A percentile compares a stretch with the other conserved stretches of the same genome.
Conservation (phyloP, 2,113 vertebrate species). For the Vulpes vulpes region DNA sequence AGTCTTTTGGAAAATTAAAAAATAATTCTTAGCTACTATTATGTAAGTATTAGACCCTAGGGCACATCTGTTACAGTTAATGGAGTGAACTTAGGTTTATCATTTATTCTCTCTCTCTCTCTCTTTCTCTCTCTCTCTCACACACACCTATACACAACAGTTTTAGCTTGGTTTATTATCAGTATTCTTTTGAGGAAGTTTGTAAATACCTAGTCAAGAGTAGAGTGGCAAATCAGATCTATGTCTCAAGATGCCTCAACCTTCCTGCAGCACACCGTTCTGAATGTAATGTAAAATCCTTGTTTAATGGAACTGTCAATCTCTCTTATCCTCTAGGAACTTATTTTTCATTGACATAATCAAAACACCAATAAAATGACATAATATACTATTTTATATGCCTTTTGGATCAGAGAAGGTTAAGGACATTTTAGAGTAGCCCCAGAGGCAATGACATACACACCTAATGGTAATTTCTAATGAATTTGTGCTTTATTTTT, state of each 20-base stretch:
- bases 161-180: neutral
- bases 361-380: neutral
- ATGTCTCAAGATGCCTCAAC: neutral
- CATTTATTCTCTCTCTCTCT: neutral
- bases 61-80: neutral
- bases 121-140: too few species aligned
- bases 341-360: neutral
- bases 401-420: neutral
- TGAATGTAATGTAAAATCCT: conserved; percentile 24
- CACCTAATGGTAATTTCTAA: neutral
- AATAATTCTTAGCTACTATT: conserved; percentile 34
- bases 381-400: neutral
- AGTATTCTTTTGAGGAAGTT: conserved; percentile 65
- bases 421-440: neutral
- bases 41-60: neutral
- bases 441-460: neutral
- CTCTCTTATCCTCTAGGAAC: neutral
- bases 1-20: conserved; percentile 54
- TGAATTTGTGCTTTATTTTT: neutral
- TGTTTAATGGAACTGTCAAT: neutral
- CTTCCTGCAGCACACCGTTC: neutral
- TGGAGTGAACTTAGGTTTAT: neutral
- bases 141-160: neutral
- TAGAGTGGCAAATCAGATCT: neutral
- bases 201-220: conserved; percentile 30